phyloP scores from a whole-genome alignment of 2,113 vertebrate species.

The Saccopteryx bilineata region DNA sequence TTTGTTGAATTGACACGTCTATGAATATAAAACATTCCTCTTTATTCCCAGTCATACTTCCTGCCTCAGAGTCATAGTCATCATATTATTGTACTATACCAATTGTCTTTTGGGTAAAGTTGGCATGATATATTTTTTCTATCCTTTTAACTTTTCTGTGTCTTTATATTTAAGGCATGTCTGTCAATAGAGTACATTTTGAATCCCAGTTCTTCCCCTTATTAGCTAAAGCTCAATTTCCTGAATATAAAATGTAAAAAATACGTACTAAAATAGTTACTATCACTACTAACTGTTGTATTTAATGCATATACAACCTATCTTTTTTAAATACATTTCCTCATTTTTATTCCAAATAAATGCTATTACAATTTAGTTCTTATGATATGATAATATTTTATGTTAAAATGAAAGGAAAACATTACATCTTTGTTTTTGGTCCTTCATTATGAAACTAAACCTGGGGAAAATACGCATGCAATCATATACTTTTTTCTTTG shows the following conservation, averaged over 20 bases:
- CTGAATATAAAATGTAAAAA: not conserved
- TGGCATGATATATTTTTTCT: not conserved
- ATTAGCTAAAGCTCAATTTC: not conserved
- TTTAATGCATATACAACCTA: not conserved
- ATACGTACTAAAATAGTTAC: not conserved
- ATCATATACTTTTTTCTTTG: conserved; percentile 14
- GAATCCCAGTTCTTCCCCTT: not conserved
- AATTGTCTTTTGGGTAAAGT: not conserved
- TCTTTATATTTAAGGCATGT: conserved; percentile 28
- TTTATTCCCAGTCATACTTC: not conserved
- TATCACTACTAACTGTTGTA: conserved; percentile 4
- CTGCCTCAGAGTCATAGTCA: not conserved
- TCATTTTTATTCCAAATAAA: conserved; percentile 14
- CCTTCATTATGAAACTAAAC: not conserved
- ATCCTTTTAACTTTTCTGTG: not conserved
- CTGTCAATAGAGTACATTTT: not conserved
- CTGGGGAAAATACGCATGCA: not conserved
- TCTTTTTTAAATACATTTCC: conserved; percentile 6
- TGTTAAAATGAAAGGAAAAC: not conserved
- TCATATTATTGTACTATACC: not conserved
- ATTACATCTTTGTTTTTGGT: not conserved
- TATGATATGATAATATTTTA: not conserved
- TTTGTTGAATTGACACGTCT: not conserved
- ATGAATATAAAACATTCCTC: not conserved
- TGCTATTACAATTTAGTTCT: not conserved